Conservation (phyloP, 1,140 invertebrate species). For the Lanistes nyassanus region DNA sequence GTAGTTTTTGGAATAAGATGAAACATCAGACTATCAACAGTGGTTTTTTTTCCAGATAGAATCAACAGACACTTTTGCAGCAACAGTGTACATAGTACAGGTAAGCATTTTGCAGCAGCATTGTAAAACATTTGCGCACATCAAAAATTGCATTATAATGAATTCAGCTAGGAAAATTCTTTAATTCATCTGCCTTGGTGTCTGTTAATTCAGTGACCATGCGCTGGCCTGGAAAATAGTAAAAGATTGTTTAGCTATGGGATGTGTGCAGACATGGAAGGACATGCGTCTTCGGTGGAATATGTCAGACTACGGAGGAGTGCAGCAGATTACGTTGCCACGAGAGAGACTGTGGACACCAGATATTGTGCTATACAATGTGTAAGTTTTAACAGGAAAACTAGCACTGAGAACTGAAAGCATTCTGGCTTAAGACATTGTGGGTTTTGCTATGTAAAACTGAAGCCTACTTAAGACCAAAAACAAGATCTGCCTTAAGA, state of each 20-base stretch:
- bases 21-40: background rate
- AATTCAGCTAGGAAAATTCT: background rate
- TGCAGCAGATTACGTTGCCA: conserved; percentile 61
- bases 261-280: conserved; percentile 37
- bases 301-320: conserved; percentile 31
- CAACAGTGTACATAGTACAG: conserved; percentile 35
- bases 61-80: conserved; percentile 28
- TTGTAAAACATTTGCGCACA: background rate
- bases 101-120: conserved; percentile 12
- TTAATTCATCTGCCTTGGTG: background rate
- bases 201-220: background rate
- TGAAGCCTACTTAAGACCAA: too few species aligned
- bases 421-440: too few species aligned
- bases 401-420: too few species aligned
- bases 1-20: background rate
- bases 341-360: conserved; percentile 71
- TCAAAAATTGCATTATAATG: background rate
- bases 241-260: background rate
- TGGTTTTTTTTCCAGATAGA: conserved; percentile 33
- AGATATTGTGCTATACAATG: conserved; percentile 72
- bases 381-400: conserved; percentile 52
- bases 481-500: too few species aligned
- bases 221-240: background rate
- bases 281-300: conserved; percentile 47
- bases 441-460: too few species aligned